Base-by-base conservation (phyloP, 2,797 vertebrate species). In the Protonibea diacanthus region DNA sequence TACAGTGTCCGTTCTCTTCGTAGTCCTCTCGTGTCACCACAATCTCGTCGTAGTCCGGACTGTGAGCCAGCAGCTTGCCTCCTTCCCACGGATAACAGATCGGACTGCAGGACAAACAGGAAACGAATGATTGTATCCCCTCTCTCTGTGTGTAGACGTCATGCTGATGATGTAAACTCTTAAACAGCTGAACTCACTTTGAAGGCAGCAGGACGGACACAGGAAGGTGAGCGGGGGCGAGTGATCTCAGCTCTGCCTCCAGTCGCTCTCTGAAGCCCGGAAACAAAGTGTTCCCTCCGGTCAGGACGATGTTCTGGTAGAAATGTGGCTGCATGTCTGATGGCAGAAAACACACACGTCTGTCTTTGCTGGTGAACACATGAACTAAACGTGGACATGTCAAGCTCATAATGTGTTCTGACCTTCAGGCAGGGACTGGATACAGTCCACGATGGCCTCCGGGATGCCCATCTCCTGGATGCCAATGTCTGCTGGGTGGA, bases 321-420 rank as follows among this genome's bases (percentile, higher is more conserved):
- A 99, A 97, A 90, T 99, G 98, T 6, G 98, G 97, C 86, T 99
- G 98, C 98, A 99, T 99, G 90, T 99, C 98, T 99, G 89, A 74
- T 10, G 23, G 48, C 3, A 67, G 44, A 79, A 38, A 20, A 53
- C 2, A 58, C 20, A 33, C 3, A 40, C 5, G 33, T 33, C 33
- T 33, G 33, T 33, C 33, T 13, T 11, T 42, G 2, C 12, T 53
- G 17, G 44, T 42, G 2, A 18, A n/a, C 14, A 11, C 3, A 20
- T 21, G 4, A 7, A 27, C 9, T 1, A 51, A 15, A 38, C 3
- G 5, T 13, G 15, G 14, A 56, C 23, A 42, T 10, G 12, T 3
- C 0, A 4, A 42, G 40, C 33, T 33, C 17, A 7, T 17, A 0
- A 12, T 20, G 13, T 12, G 18, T 2, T 59, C 82, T 33, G 9